Evolutionary conservation across 2,113 vertebrate genomes (phyloP).

Genomic region (Setophaga petechia): DNA sequence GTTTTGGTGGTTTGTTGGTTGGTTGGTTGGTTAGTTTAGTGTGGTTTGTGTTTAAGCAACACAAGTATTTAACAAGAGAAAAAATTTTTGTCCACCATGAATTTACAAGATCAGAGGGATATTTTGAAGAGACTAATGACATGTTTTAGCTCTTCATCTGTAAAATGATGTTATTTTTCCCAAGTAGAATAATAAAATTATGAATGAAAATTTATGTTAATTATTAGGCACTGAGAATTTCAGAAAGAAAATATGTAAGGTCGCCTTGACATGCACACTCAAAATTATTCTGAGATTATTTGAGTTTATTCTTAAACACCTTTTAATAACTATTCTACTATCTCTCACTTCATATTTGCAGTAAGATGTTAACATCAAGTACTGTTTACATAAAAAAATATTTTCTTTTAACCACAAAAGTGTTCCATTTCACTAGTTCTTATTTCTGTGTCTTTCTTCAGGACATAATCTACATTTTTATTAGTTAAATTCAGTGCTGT

Average conservation of each 20-base stretch:
- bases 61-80: background rate
- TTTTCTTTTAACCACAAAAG: background rate
- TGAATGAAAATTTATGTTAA: background rate
- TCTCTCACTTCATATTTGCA: background rate
- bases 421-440: background rate
- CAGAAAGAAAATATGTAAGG: background rate
- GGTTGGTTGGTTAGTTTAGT: background rate
- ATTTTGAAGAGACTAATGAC: background rate
- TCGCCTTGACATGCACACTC: background rate
- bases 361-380: background rate
- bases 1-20: background rate
- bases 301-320: background rate
- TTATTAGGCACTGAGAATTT: background rate
- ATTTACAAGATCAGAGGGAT: background rate
- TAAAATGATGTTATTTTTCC: background rate
- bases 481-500: background rate
- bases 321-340: background rate
- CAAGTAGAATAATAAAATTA: background rate
- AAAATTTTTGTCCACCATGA: background rate
- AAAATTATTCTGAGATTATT: background rate
- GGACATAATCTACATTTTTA: background rate
- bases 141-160: background rate
- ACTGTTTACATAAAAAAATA: background rate
- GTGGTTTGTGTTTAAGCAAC: background rate
- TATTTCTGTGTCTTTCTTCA: background rate